Evolutionary conservation across 2,113 vertebrate genomes (phyloP).

Genomic region (Cariama cristata): DNA sequence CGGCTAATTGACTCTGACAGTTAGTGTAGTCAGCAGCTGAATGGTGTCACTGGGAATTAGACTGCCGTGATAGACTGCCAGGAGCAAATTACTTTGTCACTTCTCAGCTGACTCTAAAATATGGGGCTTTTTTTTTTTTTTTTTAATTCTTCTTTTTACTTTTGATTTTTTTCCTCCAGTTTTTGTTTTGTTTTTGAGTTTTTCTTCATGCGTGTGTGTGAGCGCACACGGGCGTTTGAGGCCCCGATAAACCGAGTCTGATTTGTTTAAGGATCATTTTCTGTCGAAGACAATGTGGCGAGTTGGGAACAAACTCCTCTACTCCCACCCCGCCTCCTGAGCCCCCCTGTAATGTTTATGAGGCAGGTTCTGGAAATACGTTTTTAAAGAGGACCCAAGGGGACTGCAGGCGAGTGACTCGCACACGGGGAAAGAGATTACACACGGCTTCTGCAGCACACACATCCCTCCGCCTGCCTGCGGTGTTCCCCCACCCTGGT

Average conservation of each 20-base stretch:
- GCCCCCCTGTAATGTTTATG: neutral
- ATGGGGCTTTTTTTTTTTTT: neutral
- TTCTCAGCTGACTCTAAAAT: constrained; percentile 75
- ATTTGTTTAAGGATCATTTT: constrained; percentile 43
- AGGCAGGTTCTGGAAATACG: neutral
- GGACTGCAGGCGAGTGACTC: neutral
- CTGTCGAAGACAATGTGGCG: neutral
- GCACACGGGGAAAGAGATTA: neutral
- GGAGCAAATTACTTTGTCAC: constrained; percentile 80
- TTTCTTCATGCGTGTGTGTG: neutral
- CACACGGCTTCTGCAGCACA: accelerated
- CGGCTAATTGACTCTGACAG: constrained; percentile 81
- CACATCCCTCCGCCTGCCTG: neutral
- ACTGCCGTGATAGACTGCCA: constrained; percentile 78
- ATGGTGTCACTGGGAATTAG: constrained; percentile 80
- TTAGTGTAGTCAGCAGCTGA: constrained; percentile 80
- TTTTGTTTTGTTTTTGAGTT: constrained; percentile 25
- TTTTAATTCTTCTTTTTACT: neutral
- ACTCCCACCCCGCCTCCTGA: neutral
- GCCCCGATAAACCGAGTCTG: neutral
- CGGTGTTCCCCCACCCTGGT: neutral
- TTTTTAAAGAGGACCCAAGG: neutral
- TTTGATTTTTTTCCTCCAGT: neutral
- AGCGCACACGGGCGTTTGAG: neutral
- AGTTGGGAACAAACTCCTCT: neutral